Evolutionary conservation across 2,797 vertebrate species (phyloP), one percentile per base, ranked within the genome.

Genomic region (Lateolabrax maculatus): DNA sequence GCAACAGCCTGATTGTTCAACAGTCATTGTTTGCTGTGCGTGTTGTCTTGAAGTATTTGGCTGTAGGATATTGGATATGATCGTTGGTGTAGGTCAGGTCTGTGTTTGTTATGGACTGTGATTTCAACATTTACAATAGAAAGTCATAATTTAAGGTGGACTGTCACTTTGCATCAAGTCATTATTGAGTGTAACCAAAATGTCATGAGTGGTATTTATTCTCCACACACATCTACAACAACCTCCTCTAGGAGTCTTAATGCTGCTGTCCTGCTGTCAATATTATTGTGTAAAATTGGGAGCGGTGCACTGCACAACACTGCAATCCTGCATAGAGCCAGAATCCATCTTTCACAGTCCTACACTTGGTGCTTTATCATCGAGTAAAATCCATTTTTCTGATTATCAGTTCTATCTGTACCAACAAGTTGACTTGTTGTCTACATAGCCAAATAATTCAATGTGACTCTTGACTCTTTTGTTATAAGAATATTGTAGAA

Each of bases 281-380:
- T 80, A 27, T 71, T 58, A 72, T 53, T 64, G 18, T 58, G 34
- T 73, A 36, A 41, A 81, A 78, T 11, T 57, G 37, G 21, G 37
- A 63, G 58, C 0, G 0, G 21, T 64, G 34, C 34, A 51, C 27
- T 72, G 36, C 56, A 63, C 55, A 81, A 48, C 5, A n/a, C 39
- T 64, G 31, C 52, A 53, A 19, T 56, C 49, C 41, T 71, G 51
- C 44, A 49, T 6, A 25, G 39, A 75, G 2, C 16, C 23, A 62
- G 23, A 43, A n/a, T 23, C 51, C 5, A 39, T 21, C 3, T 49
- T 65, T 65, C 3, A 43, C 15, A 41, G 18, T 15, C 39, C 16
- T 75, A 48, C 3, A 72, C 12, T 31, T 5, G 11, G 41, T 60
- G 4, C n/a, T 52, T 62, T 66, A 21, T 44, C 19, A 39, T 9